phyloP scores from a whole-genome alignment of 2,113 vertebrate species.

The Phaethon lepturus region DNA sequence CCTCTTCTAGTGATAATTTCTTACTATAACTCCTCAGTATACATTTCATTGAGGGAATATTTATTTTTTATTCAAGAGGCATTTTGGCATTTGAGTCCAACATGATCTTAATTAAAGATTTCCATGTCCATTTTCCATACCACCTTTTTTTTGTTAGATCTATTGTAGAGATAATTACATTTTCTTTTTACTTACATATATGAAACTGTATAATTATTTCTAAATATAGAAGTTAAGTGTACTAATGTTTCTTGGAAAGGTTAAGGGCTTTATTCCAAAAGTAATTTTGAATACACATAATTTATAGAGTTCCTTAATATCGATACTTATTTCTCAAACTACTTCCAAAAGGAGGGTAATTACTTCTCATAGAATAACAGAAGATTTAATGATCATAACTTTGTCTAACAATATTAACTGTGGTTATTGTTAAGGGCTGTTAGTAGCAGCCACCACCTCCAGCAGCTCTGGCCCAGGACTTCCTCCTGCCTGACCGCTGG shows the following conservation, averaged over 20 bases:
- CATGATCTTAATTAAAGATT: conserved; percentile 35
- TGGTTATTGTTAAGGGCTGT: not conserved
- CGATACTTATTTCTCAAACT: not conserved
- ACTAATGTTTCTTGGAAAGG: conserved; percentile 34
- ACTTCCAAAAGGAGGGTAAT: not conserved
- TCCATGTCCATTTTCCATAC: conserved; percentile 57
- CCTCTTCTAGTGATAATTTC: not conserved
- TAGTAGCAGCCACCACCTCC: too few relatives aligned
- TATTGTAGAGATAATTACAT: conserved; percentile 45
- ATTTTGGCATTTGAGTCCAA: not conserved
- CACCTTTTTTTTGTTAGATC: conserved; percentile 23
- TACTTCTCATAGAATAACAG: not conserved
- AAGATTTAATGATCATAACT: not conserved
- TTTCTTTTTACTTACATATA: not conserved
- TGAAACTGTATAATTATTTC: conserved; percentile 23
- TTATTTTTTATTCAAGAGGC: conserved; percentile 21
- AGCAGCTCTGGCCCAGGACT: too few relatives aligned
- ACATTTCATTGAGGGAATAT: not conserved
- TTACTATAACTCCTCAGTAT: not conserved
- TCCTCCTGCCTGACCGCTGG: too few relatives aligned
- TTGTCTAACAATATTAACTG: not conserved
- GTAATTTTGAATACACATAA: not conserved
- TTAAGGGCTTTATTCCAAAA: conserved; percentile 1
- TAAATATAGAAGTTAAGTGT: conserved; percentile 13
- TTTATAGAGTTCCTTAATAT: not conserved